phyloP scores from a whole-genome alignment of 2,888 invertebrate genomes.

The Acanthopleura granulata region DNA sequence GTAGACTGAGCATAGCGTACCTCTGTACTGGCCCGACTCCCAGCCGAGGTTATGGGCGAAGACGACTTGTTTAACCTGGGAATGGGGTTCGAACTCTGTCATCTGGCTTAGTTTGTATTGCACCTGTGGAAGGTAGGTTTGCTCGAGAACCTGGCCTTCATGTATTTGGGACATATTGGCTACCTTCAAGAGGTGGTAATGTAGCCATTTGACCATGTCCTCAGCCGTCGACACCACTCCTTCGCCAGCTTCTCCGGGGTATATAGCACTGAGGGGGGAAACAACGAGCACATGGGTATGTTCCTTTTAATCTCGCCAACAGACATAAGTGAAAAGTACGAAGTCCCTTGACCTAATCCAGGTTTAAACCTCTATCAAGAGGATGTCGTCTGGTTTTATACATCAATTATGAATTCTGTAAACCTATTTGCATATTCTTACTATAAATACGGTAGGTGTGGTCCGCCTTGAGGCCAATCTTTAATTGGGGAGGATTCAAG shows the following conservation, averaged over 20 bases:
- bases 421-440: too few relatives aligned
- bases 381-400: too few relatives aligned
- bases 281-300: neutral
- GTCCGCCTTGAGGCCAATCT: too few relatives aligned
- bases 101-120: neutral
- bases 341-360: too few relatives aligned
- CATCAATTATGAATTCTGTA: too few relatives aligned
- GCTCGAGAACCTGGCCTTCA: neutral
- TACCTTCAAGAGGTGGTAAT: neutral
- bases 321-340: too few relatives aligned
- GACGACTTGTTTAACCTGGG: neutral
- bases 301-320: too few relatives aligned
- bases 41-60: slow-evolving; percentile 29
- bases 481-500: too few relatives aligned
- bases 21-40: slow-evolving; percentile 19
- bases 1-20: neutral
- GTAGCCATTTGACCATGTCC: slow-evolving; percentile 5
- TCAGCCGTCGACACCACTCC: neutral
- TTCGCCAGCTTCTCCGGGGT: neutral
- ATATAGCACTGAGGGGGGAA: neutral
- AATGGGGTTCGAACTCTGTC: neutral
- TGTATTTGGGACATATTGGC: slow-evolving; percentile 3
- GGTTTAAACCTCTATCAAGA: too few relatives aligned
- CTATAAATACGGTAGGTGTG: too few relatives aligned
- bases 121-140: neutral